phyloP scores from a whole-genome alignment of 2,888 invertebrate species.

The Polydrusus cervinus region DNA sequence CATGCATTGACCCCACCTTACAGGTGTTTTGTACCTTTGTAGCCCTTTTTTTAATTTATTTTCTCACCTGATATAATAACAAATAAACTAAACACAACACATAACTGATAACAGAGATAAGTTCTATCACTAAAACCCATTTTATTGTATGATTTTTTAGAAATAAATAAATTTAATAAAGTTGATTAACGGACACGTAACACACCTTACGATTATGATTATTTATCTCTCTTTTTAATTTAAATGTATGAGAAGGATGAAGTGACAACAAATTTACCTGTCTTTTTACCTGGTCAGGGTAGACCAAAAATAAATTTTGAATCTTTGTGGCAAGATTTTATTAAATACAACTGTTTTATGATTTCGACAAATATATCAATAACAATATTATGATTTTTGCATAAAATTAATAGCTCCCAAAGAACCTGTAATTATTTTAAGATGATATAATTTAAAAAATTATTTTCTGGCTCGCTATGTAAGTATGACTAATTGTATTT shows the following conservation, averaged over 20 bases:
- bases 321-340: too few relatives aligned
- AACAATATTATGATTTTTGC: too few relatives aligned
- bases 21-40: background rate
- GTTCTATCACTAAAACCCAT: constrained; percentile 57
- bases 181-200: constrained; percentile 30
- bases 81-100: constrained; percentile 54
- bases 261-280: constrained; percentile 12
- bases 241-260: background rate
- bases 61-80: constrained; percentile 56
- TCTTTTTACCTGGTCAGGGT: background rate
- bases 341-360: too few relatives aligned
- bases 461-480: background rate
- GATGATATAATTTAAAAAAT: background rate
- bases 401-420: too few relatives aligned
- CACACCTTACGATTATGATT: constrained; percentile 16
- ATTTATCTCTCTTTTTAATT: constrained; percentile 6
- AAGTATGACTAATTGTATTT: background rate
- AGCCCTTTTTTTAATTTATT: background rate
- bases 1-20: constrained; percentile 4
- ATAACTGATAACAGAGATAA: constrained; percentile 50
- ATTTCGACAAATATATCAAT: too few relatives aligned
- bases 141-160: constrained; percentile 28
- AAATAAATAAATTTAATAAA: constrained; percentile 4
- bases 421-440: background rate
- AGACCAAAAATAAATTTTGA: background rate